Percentiles rank a stretch among this genome's conserved stretches.
These are phyloP conservation scores for Sialia sialis DNA, from an alignment of 2,113 vertebrate species.

Conservation along the genomic window DNA sequence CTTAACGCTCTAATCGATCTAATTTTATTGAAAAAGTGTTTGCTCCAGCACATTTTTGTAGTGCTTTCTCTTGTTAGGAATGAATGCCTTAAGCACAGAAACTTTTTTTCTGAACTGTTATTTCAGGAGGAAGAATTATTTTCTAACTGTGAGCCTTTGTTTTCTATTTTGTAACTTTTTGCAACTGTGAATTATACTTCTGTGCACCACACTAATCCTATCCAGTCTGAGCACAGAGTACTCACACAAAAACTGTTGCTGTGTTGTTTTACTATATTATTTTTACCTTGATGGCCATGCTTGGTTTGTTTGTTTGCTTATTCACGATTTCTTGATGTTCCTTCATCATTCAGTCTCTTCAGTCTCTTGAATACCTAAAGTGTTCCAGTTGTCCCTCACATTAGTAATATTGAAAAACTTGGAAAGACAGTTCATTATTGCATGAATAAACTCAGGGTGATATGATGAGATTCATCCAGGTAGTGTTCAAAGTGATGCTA, in stretches of 20 bases:
- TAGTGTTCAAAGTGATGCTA: slow-evolving; percentile 23
- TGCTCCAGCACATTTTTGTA: slow-evolving; percentile 38
- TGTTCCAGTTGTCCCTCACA: neutral
- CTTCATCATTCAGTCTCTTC: neutral
- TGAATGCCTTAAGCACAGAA: neutral
- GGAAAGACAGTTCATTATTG: neutral
- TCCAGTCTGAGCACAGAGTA: neutral
- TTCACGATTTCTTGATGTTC: neutral
- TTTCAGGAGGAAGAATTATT: slow-evolving; percentile 23
- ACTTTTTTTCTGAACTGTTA: slow-evolving; percentile 3
- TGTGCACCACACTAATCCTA: slow-evolving; percentile 7
- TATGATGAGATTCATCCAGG: neutral
- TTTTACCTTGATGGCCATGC: neutral
- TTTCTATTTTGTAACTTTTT: slow-evolving; percentile 17
- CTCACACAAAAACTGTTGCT: neutral
- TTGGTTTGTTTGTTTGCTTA: neutral
- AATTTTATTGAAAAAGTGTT: neutral
- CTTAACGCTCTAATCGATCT: neutral
- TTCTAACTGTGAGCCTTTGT: slow-evolving; percentile 50
- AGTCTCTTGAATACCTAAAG: neutral
- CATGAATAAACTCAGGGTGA: neutral
- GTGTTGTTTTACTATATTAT: neutral
- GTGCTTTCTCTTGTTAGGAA: slow-evolving; percentile 1
- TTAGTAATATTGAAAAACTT: neutral
- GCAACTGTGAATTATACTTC: slow-evolving; percentile 11